These are phyloP conservation scores for Anthonomus grandis DNA, from an alignment of 1,140 invertebrate genomes.

Conservation along the genomic window DNA sequence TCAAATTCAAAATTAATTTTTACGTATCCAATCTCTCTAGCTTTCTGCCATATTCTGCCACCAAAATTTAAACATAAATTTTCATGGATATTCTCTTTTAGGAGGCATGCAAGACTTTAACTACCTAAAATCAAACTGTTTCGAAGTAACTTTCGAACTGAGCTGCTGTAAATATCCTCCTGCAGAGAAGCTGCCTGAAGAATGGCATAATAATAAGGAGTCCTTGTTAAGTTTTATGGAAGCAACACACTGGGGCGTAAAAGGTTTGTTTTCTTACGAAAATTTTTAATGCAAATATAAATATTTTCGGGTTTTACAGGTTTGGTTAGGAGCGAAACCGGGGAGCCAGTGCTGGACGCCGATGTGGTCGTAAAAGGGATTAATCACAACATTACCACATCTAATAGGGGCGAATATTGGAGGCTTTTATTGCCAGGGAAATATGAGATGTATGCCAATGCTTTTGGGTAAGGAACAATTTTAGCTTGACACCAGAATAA, in stretches of 20 bases:
- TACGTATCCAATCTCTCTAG: too few relatives aligned
- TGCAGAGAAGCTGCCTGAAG: slow-evolving; percentile 63
- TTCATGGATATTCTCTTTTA: slow-evolving; percentile 45
- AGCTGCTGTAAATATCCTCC: slow-evolving; percentile 93
- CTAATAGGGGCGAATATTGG: slow-evolving; percentile 83
- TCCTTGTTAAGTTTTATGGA: slow-evolving; percentile 81
- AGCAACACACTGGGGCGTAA: slow-evolving; percentile 79
- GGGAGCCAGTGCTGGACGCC: slow-evolving; percentile 63
- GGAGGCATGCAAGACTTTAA: slow-evolving; percentile 99
- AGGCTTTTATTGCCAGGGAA: slow-evolving; percentile 74
- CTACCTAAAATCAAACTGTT: slow-evolving; percentile 91
- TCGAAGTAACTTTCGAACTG: slow-evolving; percentile 95
- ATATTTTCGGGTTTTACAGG: slow-evolving; percentile 38
- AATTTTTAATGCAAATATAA: background rate
- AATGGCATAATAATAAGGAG: slow-evolving; percentile 89
- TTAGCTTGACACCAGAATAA: background rate
- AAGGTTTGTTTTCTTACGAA: slow-evolving; percentile 49
- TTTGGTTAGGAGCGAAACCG: slow-evolving; percentile 51
- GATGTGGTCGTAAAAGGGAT: slow-evolving; percentile 67
- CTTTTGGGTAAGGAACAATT: slow-evolving; percentile 64
- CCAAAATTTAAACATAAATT: slow-evolving; percentile 1
- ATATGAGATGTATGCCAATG: slow-evolving; percentile 69
- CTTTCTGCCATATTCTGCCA: background rate
- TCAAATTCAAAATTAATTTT: too few relatives aligned
- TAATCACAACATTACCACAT: slow-evolving; percentile 70